phyloP scores from a whole-genome alignment of 2,888 invertebrate genomes.

The Bellardia bayeri region DNA sequence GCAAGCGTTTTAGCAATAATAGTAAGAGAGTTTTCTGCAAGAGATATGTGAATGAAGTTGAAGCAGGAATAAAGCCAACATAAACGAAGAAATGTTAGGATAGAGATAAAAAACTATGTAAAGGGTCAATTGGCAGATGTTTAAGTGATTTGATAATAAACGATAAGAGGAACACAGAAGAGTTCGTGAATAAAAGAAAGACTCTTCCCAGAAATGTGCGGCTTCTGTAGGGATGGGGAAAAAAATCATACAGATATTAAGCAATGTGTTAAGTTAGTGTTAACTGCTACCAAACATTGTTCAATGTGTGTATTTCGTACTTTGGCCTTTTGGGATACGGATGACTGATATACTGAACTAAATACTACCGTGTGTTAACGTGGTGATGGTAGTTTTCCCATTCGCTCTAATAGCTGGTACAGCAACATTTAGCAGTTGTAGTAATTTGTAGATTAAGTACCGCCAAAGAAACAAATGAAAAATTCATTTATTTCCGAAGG shows the following conservation, averaged over 20 bases:
- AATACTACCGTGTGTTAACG: neutral
- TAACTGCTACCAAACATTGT: conserved; percentile 21
- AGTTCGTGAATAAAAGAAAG: neutral
- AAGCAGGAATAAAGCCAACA: neutral
- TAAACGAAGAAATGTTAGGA: conserved; percentile 25
- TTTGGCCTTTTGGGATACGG: conserved; percentile 6
- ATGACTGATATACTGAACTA: conserved; percentile 6
- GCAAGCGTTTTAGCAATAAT: conserved; percentile 26
- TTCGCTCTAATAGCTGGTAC: neutral
- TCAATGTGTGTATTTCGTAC: neutral
- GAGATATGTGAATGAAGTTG: conserved; percentile 50
- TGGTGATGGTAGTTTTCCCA: neutral
- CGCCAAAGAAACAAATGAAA: conserved; percentile 64
- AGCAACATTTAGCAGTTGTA: conserved; percentile 49
- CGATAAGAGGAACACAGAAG: conserved; percentile 25
- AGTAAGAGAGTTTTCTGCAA: conserved; percentile 20
- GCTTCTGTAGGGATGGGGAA: neutral
- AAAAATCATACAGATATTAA: conserved; percentile 17
- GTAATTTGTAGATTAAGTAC: conserved; percentile 67
- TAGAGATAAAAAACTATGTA: conserved; percentile 42
- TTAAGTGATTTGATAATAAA: conserved; percentile 63
- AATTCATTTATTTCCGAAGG: conserved; percentile 65
- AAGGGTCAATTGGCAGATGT: conserved; percentile 68
- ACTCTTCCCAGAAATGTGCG: neutral
- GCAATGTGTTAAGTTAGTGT: conserved; percentile 40